Conservation (phyloP, 2,888 invertebrate genomes). For the Phyto melanocephala region DNA sequence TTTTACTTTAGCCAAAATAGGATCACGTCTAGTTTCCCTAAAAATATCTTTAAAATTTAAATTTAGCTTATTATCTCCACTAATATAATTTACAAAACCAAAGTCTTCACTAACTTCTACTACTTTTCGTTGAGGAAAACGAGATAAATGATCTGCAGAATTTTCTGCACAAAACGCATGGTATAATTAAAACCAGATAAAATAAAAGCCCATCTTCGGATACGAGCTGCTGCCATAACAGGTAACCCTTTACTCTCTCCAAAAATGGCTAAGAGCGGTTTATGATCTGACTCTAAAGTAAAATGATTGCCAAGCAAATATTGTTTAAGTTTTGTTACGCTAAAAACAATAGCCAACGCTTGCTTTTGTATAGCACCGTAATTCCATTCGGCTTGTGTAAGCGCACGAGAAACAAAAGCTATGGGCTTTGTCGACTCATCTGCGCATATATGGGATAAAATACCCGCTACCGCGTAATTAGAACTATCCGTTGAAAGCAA, state of each 20-base stretch:
- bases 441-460: conserved; percentile 1
- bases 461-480: conserved; percentile 55
- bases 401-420: conserved; percentile 61
- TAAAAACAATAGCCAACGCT: conserved; percentile 40
- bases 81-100: neutral
- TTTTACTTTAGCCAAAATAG: conserved; percentile 5
- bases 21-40: conserved; percentile 44
- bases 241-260: conserved; percentile 43
- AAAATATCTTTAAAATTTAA: conserved; percentile 38
- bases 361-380: conserved; percentile 45
- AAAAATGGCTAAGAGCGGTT: conserved; percentile 44
- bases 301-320: conserved; percentile 38
- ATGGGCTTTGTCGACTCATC: conserved; percentile 50
- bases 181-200: conserved; percentile 44
- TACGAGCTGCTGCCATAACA: neutral
- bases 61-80: conserved; percentile 22
- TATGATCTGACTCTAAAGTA: conserved; percentile 39
- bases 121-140: conserved; percentile 6
- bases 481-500: conserved; percentile 66
- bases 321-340: conserved; percentile 38
- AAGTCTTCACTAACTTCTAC: neutral
- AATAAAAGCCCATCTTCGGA: neutral
- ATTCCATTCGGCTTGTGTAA: conserved; percentile 56
- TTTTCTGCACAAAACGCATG: conserved; percentile 9
- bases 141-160: conserved; percentile 32